Percentiles rank a stretch among this genome's conserved stretches.
These are phyloP conservation scores for Drosophila helvetica DNA, from an alignment of 2,888 invertebrate genomes.

Conservation along the genomic window DNA sequence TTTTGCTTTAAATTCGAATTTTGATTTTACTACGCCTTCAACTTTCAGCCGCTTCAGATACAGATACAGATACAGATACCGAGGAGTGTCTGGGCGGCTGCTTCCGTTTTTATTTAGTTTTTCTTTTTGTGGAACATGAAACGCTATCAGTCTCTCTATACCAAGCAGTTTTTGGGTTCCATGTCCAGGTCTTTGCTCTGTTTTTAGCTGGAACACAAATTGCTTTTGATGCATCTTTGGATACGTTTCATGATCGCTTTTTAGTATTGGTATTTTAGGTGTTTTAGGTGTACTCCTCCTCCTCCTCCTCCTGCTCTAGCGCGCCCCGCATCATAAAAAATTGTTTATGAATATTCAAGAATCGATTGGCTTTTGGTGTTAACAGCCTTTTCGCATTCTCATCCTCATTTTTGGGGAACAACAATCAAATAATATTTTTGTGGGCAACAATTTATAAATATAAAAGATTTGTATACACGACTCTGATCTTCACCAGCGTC, in stretches of 20 bases:
- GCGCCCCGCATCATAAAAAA: slow-evolving; percentile 49
- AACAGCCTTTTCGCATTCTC: slow-evolving; percentile 25
- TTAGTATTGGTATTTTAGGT: slow-evolving; percentile 30
- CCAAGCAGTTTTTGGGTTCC: slow-evolving; percentile 64
- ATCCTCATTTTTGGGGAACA: slow-evolving; percentile 33
- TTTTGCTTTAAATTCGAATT: slow-evolving; percentile 80
- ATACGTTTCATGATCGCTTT: slow-evolving; percentile 80
- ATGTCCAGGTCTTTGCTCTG: slow-evolving; percentile 27
- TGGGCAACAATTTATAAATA: slow-evolving; percentile 66
- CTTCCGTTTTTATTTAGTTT: slow-evolving; percentile 17
- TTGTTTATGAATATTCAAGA: slow-evolving; percentile 53
- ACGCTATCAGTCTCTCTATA: slow-evolving; percentile 83
- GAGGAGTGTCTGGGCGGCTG: slow-evolving; percentile 11
- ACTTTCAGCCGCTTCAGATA: slow-evolving; percentile 46
- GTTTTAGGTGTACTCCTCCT: not conserved
- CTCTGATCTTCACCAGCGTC: slow-evolving; percentile 8
- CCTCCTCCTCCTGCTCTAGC: not conserved
- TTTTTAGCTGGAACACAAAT: slow-evolving; percentile 52
- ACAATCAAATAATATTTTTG: slow-evolving; percentile 73
- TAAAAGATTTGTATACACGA: slow-evolving; percentile 49
- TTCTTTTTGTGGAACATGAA: slow-evolving; percentile 70
- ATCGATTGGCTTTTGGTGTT: slow-evolving; percentile 31
- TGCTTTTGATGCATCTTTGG: slow-evolving; percentile 83
- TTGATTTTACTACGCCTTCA: slow-evolving; percentile 77
- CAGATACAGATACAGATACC: slow-evolving; percentile 15